phyloP scores from a whole-genome alignment of 2,797 vertebrate genomes.

The Anguilla megastoma region DNA sequence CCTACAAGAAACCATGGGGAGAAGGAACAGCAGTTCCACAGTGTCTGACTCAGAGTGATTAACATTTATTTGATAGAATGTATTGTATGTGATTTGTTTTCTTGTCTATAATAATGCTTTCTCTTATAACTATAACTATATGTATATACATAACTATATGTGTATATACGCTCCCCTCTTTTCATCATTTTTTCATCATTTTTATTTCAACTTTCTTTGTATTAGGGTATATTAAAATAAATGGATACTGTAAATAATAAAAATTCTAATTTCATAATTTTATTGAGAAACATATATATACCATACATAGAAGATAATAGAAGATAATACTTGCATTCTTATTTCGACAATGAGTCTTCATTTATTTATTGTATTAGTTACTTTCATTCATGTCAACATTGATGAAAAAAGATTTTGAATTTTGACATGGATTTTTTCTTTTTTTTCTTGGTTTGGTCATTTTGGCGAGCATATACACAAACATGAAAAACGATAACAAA shows the following conservation, averaged over 20 bases:
- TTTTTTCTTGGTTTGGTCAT: background rate
- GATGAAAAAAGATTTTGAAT: background rate
- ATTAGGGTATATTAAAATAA: background rate
- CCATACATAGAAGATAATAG: background rate
- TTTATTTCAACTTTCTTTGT: background rate
- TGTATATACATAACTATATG: no score
- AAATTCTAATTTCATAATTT: conserved; percentile 10
- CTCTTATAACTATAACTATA: background rate
- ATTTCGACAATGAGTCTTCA: background rate
- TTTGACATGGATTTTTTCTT: conserved; percentile 4
- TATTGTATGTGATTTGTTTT: conserved; percentile 45
- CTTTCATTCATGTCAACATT: background rate
- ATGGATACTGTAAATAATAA: conserved; percentile 7
- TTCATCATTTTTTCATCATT: background rate
- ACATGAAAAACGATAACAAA: background rate
- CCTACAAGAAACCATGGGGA: conserved; percentile 1
- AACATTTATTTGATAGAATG: conserved; percentile 42
- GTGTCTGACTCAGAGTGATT: conserved; percentile 42
- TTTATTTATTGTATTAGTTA: background rate
- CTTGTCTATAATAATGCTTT: conserved; percentile 40
- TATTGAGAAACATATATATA: background rate
- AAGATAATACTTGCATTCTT: background rate
- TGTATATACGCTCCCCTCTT: background rate
- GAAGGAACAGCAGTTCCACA: conserved; percentile 23
- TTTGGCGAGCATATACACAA: conserved; percentile 2